phyloP scores from a whole-genome alignment of 2,888 invertebrate species.

The Philhelius pedissequus region DNA sequence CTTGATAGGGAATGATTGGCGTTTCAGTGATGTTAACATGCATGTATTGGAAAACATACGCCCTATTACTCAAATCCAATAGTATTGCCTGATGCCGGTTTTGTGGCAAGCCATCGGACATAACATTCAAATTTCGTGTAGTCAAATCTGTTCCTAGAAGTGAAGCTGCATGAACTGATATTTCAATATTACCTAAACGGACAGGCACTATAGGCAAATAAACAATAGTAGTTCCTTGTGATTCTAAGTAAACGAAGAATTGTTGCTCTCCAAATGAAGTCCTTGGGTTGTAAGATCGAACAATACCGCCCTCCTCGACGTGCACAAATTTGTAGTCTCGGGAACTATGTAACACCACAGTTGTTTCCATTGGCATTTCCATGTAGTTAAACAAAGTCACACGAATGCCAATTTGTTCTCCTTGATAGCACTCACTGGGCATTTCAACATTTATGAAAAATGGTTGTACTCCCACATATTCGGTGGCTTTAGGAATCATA shows the following conservation, averaged over 20 bases:
- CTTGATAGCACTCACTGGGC: slow-evolving; percentile 89
- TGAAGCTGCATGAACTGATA: slow-evolving; percentile 88
- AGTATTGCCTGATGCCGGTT: slow-evolving; percentile 94
- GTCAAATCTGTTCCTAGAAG: slow-evolving; percentile 87
- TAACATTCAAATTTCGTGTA: slow-evolving; percentile 84
- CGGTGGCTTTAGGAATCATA: slow-evolving; percentile 88
- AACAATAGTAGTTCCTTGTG: slow-evolving; percentile 90
- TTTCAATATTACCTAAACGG: slow-evolving; percentile 85
- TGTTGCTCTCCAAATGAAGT: slow-evolving; percentile 96
- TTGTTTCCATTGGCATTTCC: slow-evolving; percentile 89
- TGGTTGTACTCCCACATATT: slow-evolving; percentile 93
- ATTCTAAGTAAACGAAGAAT: slow-evolving; percentile 91
- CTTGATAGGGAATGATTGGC: slow-evolving; percentile 94
- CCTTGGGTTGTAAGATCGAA: slow-evolving; percentile 92
- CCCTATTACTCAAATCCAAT: slow-evolving; percentile 94
- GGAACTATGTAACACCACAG: slow-evolving; percentile 91
- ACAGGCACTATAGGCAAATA: slow-evolving; percentile 94
- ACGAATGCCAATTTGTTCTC: slow-evolving; percentile 95
- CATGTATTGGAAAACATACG: slow-evolving; percentile 95
- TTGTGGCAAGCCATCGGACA: slow-evolving; percentile 95
- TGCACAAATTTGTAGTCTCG: slow-evolving; percentile 94
- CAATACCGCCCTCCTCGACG: slow-evolving; percentile 92
- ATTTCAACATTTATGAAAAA: slow-evolving; percentile 98
- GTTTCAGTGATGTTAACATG: slow-evolving; percentile 97
- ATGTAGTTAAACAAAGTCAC: slow-evolving; percentile 97